Evolutionary conservation across 2,888 invertebrate genomes (phyloP), one percentile per base, ranked within the genome.

Genomic region (Calameuta filiformis): DNA sequence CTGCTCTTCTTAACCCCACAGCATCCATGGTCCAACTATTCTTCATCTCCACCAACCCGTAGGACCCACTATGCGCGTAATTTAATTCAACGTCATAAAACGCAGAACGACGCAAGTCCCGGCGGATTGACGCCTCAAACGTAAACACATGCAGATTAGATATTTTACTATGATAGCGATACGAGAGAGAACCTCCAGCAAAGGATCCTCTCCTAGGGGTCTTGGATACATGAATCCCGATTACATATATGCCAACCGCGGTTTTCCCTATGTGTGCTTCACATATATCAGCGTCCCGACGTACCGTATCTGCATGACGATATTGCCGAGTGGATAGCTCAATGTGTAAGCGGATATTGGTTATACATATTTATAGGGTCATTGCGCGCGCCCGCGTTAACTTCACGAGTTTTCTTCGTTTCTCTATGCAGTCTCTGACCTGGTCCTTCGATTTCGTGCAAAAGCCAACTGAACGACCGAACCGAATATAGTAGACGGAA

Each of bases 61-160:
- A 71, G 71, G 71, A 71, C 31, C 31, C 71, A 31, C 31, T 34
- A 15, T 23, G 31, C 71, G 9, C 4, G 80, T 82, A 84, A 85
- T 84, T 85, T 35, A 79, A 84, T 85, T 85, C 78, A 69, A 37
- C 79, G 74, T 76, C 76, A 78, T 81, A 84, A 84, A 81, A 85
- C 83, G 78, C 80, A 77, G 81, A 83, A 82, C 81, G 37, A 35
- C 37, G 30, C 74, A 77, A 76, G 73, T 78, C 71, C 56, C 9
- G 56, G 23, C 23, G 56, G 85, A 86, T 86, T 85, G 86, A 81
- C 84, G 82, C 84, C 85, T 87, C 85, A 89, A 87, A 88, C 84
- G 84, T 85, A 88, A 89, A 87, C 87, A 84, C 85, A 89, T 89
- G 89, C 88, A 89, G 85, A 88, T 89, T 88, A 85, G 84, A 87